These are phyloP conservation scores for Metopolophium dirhodum DNA, from an alignment of 1,140 invertebrate genomes.

Conservation along the genomic window DNA sequence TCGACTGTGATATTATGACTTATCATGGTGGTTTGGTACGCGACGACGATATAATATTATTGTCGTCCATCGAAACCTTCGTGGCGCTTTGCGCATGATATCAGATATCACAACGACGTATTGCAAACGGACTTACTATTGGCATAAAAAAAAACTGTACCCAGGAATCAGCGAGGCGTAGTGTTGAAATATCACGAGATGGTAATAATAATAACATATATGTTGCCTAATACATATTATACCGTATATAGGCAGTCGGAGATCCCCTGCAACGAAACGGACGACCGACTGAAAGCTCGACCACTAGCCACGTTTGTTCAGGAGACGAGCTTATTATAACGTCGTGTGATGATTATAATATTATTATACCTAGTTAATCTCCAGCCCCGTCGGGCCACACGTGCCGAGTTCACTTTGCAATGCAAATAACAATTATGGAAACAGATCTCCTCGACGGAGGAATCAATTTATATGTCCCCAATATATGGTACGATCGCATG, in stretches of 20 bases:
- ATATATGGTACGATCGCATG: not conserved
- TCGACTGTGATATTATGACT: not conserved
- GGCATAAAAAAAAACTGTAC: not conserved
- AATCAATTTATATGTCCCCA: not conserved
- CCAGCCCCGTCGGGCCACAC: not conserved
- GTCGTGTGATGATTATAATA: not conserved
- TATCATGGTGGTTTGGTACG: not conserved
- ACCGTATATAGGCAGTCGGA: no score
- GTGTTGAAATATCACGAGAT: not conserved
- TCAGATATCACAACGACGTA: not conserved
- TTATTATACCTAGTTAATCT: not conserved
- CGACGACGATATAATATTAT: not conserved
- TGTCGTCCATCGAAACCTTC: not conserved
- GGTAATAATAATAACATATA: not conserved
- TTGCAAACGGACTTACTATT: not conserved
- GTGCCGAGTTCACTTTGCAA: not conserved
- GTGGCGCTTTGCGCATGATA: not conserved
- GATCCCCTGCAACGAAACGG: not conserved
- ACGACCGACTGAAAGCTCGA: not conserved
- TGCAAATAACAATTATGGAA: constrained; percentile 17
- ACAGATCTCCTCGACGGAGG: not conserved
- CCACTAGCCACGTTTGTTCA: not conserved
- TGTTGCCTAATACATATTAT: no score
- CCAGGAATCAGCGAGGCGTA: not conserved
- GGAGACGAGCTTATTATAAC: not conserved